phyloP scores from a whole-genome alignment of 2,888 invertebrate genomes.

The Ligdia adustata region DNA sequence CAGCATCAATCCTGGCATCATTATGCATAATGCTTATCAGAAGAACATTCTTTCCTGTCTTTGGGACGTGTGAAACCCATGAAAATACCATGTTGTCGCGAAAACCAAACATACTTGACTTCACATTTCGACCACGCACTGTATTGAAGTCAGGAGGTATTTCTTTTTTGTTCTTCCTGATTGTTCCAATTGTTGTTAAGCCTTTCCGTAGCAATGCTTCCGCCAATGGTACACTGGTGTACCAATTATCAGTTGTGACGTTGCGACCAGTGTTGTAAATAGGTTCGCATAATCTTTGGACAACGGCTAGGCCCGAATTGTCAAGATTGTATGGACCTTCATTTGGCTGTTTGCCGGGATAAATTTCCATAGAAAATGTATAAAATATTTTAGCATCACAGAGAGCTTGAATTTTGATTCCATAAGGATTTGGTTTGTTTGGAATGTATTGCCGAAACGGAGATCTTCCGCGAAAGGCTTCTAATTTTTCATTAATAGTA shows the following conservation, averaged over 20 bases:
- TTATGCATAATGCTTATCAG: constrained; percentile 38
- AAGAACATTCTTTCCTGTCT: constrained; percentile 35
- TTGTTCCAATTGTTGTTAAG: constrained; percentile 26
- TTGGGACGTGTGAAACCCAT: constrained; percentile 25
- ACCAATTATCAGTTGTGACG: constrained; percentile 20
- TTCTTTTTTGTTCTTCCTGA: constrained; percentile 33
- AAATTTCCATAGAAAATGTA: too few species aligned
- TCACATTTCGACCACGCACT: constrained; percentile 21
- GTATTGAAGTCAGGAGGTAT: constrained; percentile 27
- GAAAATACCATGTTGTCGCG: constrained; percentile 33
- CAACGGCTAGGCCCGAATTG: too few species aligned
- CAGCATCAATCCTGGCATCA: constrained; percentile 29
- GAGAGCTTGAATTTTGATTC: too few species aligned
- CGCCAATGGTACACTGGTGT: constrained; percentile 23
- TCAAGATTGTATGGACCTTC: too few species aligned
- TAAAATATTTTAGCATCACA: too few species aligned
- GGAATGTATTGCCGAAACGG: too few species aligned
- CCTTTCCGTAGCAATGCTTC: constrained; percentile 19
- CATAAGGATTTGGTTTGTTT: too few species aligned
- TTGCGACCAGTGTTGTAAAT: too few species aligned
- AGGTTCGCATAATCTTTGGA: too few species aligned
- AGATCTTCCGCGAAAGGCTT: too few species aligned
- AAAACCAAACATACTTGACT: constrained; percentile 34
- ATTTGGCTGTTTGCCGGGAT: too few species aligned
- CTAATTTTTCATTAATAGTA: too few species aligned